Base-by-base conservation (phyloP, 2,888 invertebrate genomes). In the Glaucopsyche alexis region DNA sequence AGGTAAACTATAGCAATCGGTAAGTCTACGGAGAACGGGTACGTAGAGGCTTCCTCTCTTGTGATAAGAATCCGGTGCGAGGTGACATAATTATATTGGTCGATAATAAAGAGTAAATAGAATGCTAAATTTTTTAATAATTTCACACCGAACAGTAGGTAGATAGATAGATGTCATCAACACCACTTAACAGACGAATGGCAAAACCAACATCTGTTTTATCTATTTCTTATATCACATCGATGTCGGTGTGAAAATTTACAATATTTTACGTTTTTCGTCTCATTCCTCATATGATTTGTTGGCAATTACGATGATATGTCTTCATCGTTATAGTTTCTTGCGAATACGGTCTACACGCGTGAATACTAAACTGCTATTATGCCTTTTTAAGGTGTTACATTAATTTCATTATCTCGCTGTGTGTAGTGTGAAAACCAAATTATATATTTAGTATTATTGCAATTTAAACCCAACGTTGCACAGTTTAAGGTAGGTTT, bases 291-390 rank as follows among this genome's bases (percentile, higher is more conserved):
- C 42, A 29, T 66, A 67, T 66, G 72, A 72, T 72, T 72, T 72
- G 66, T 66, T 66, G 65, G 65, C 66, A 67, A 67, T 72, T 67
- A 67, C 42, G 67, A 72, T 72, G 72, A 72, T 67, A 72, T 72
- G 72, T 72, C 72, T 72, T 45, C 67, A 67, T 72, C 67, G 55
- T 65, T 69, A 67, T 9, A 14, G 29, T 40, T 52, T 67, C 65
- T 72, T 69, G 60, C 45, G 67, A 16, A 9, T 29, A 42, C 55
- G 60, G 70, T 72, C 72, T 60, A 60, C 60, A 29, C 47, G 38
- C 52, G 64, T n/a, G 75, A 75, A 75, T 75, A 73, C 72, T 65
- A 73, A 75, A 52, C 47, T 47, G 72, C 65, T 72, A 73, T 75
- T 73, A 70, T 71, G 60, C 60, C 50, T 50, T 71, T 71, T 73